phyloP scores from a whole-genome alignment of 1,140 invertebrate genomes.

The Drosophila punjabiensis region DNA sequence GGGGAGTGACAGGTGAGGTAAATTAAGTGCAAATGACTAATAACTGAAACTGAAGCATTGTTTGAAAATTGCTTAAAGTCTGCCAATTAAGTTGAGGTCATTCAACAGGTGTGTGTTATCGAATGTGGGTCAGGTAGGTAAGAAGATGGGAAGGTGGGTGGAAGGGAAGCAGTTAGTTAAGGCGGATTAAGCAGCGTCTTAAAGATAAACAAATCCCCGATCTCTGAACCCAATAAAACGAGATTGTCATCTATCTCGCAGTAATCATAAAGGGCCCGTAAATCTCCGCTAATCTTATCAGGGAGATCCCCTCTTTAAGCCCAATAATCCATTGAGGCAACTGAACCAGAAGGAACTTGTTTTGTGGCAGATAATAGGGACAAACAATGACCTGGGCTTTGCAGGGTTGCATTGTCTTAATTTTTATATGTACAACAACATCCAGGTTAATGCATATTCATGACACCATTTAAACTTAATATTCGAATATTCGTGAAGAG shows the following conservation, averaged over 20 bases:
- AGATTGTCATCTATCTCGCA: background rate
- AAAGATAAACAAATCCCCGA: conserved; percentile 16
- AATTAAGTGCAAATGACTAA: conserved; percentile 36
- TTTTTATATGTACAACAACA: background rate
- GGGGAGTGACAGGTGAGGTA: background rate
- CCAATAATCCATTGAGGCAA: conserved; percentile 20
- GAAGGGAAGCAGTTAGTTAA: background rate
- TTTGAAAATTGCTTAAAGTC: conserved; percentile 18
- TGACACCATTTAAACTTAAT: conserved; percentile 16
- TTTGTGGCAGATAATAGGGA: conserved; percentile 10
- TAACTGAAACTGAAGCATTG: conserved; percentile 19
- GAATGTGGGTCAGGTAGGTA: conserved; percentile 33
- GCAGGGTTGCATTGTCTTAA: conserved; percentile 1
- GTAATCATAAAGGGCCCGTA: conserved; percentile 2
- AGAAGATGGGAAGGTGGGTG: background rate
- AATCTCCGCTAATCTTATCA: conserved; percentile 36
- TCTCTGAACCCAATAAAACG: conserved; percentile 11
- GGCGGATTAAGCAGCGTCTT: background rate
- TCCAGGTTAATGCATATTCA: conserved; percentile 1
- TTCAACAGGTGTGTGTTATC: conserved; percentile 36
- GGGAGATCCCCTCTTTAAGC: background rate
- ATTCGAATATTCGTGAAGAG: conserved; percentile 23
- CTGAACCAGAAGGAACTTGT: conserved; percentile 16
- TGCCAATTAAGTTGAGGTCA: conserved; percentile 30
- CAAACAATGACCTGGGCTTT: conserved; percentile 22